phyloP scores from a whole-genome alignment of 2,888 invertebrate genomes.

The Limnephilus lunatus region DNA sequence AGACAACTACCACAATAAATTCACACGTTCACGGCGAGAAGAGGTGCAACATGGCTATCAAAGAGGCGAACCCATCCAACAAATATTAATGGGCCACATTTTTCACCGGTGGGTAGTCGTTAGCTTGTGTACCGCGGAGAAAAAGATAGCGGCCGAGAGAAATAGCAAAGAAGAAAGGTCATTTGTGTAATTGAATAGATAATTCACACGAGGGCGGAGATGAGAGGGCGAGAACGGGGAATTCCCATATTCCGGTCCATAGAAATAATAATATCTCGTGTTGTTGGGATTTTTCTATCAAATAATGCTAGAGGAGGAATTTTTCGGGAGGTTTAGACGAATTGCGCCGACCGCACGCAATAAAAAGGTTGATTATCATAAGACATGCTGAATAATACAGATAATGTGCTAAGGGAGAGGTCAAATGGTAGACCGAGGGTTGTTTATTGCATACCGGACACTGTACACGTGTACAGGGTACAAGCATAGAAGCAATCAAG shows the following conservation, averaged over 20 bases:
- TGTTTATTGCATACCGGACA: not conserved
- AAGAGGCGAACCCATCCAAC: constrained; percentile 28
- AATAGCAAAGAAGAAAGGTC: constrained; percentile 40
- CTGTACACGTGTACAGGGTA: not conserved
- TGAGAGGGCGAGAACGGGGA: not conserved
- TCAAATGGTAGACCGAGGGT: not conserved
- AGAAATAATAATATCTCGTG: not conserved
- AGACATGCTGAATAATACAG: not conserved
- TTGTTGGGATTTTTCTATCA: not conserved
- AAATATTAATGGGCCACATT: constrained; percentile 56
- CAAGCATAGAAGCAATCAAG: not conserved
- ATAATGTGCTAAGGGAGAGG: not conserved
- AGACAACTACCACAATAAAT: constrained; percentile 15
- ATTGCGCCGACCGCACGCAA: not conserved
- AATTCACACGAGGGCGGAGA: constrained; percentile 43
- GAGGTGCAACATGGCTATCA: constrained; percentile 28
- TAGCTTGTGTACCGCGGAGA: constrained; percentile 48
- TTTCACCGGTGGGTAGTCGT: constrained; percentile 54
- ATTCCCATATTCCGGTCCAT: constrained; percentile 20
- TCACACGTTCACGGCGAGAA: not conserved
- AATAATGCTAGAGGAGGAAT: not conserved
- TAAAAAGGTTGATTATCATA: constrained; percentile 2
- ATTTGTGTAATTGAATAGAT: constrained; percentile 58
- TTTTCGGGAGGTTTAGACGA: not conserved
- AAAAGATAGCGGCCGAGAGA: constrained; percentile 21